Base-by-base conservation (phyloP, 2,888 invertebrate genomes). In the Ornithoptera priamus region DNA sequence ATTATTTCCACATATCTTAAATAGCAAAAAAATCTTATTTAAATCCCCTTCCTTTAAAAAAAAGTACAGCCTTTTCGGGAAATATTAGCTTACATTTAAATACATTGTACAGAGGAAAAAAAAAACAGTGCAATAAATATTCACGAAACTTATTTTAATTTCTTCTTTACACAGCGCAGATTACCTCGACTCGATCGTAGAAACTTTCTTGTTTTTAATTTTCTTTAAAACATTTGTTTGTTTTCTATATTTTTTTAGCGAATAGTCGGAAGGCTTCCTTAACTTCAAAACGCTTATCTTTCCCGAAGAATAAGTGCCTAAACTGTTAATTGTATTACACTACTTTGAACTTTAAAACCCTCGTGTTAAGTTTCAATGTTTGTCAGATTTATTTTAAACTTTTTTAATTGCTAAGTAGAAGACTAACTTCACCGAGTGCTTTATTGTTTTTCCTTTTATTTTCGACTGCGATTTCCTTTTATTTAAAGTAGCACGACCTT, bases 131-230 rank as follows among this genome's bases (percentile, higher is more conserved):
- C 87, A 90, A 92, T 92, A 92, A 92, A 92, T 92, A 92, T 90
- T 88, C 89, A 83, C 84, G 88, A 87, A 90, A 91, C 90, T 92
- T 90, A 88, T 89, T 91, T 91, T 90, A 91, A 92, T 92, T 92
- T 92, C 90, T 89, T 89, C 86, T 89, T 90, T 89, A 88, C 87
- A 90, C 88, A 90, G 82, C 88, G 86, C 83, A 89, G 90, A 91
- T 91, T 89, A 87, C 85, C 85, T 81, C 53, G 87, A 87, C 88
- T 85, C 90, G 86, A 91, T 91, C 87, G 88, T 87, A 81, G 85
- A 85, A 90, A 90, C 89, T 92, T 92, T 87, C 90, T 84, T 89
- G 88, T 91, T 90, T 92, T 92, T 90, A 91, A 92, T 92, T 92
- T 92, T 91, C 90, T 92, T 92, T 89, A 91, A 90, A 90, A 92